These are phyloP conservation scores for Ophion slaviceki DNA, from an alignment of 2,888 invertebrate genomes.

Conservation along the genomic window DNA sequence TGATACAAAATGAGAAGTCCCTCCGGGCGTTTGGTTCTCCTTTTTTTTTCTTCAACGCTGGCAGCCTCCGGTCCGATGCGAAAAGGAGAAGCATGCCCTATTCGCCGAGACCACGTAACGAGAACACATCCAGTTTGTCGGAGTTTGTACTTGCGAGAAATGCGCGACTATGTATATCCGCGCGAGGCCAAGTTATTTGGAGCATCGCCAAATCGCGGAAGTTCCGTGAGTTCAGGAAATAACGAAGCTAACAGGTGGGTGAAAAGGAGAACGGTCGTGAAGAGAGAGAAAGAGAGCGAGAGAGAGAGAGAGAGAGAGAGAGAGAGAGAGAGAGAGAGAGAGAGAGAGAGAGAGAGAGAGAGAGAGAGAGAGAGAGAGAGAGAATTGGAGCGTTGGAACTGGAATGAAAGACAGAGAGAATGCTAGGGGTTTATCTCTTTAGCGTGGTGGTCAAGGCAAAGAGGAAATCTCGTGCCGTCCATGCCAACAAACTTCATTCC, in stretches of 20 bases:
- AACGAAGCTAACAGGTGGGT: constrained; percentile 66
- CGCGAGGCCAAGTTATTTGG: constrained; percentile 55
- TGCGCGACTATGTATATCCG: constrained; percentile 1
- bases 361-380: constrained; percentile 2
- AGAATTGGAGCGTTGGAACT: background rate
- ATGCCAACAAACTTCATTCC: background rate
- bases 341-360: constrained; percentile 1
- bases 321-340: constrained; percentile 1
- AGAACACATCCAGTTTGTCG: background rate
- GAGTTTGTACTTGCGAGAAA: constrained; percentile 1
- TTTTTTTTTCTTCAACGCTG: background rate
- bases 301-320: constrained; percentile 2
- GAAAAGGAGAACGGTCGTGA: constrained; percentile 47
- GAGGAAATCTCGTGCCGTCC: no score
- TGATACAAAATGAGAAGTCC: background rate
- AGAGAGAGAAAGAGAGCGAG: background rate
- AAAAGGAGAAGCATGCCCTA: background rate
- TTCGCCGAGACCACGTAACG: background rate
- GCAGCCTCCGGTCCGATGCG: background rate
- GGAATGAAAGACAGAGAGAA: no score
- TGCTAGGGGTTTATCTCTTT: background rate
- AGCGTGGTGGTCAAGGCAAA: constrained; percentile 4
- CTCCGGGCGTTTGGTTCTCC: constrained; percentile 19
- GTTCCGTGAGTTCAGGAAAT: constrained; percentile 45
- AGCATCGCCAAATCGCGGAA: constrained; percentile 62